A percentile compares a stretch with the other conserved stretches of the same genome.
These are phyloP conservation scores for Nerophis ophidion DNA, from an alignment of 2,113 vertebrate genomes.

Conservation along the genomic window DNA sequence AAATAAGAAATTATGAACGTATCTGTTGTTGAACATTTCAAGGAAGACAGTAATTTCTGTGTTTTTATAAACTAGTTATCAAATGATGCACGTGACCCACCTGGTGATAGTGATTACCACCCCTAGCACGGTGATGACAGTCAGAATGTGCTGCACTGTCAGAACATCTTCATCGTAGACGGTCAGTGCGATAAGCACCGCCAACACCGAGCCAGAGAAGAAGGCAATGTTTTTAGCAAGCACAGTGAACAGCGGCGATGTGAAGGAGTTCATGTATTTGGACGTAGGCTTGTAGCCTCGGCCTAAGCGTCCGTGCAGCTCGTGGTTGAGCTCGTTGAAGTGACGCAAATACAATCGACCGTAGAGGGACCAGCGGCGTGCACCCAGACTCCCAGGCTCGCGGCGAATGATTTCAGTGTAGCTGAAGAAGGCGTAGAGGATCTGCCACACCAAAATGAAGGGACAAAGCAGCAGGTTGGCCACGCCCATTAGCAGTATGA, in stretches of 20 bases:
- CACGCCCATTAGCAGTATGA: constrained; percentile 94
- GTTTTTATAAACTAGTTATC: not conserved
- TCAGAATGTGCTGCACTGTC: constrained; percentile 93
- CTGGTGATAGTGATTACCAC: constrained; percentile 90
- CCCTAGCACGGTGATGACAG: constrained; percentile 90
- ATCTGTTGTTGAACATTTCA: constrained; percentile 76
- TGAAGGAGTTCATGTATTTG: constrained; percentile 99
- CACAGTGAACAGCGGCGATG: constrained; percentile 88
- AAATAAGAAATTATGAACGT: constrained; percentile 42
- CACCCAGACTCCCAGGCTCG: constrained; percentile 91
- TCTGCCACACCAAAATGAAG: constrained; percentile 97
- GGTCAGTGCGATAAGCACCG: constrained; percentile 93
- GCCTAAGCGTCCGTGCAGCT: constrained; percentile 89
- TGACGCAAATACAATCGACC: constrained; percentile 93
- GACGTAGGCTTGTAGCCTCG: constrained; percentile 95
- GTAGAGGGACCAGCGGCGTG: constrained; percentile 94
- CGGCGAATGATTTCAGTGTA: constrained; percentile 93
- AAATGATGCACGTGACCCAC: constrained; percentile 63
- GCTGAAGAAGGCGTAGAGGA: constrained; percentile 98
- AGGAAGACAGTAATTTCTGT: not conserved
- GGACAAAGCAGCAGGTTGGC: constrained; percentile 95
- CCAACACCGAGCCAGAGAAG: constrained; percentile 95
- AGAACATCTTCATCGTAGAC: constrained; percentile 96
- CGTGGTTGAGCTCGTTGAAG: constrained; percentile 95
- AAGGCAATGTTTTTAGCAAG: constrained; percentile 95